Percentiles rank a stretch among this genome's conserved stretches.
phyloP scores from a whole-genome alignment of 1,140 invertebrate genomes.

The Papilio xuthus region DNA sequence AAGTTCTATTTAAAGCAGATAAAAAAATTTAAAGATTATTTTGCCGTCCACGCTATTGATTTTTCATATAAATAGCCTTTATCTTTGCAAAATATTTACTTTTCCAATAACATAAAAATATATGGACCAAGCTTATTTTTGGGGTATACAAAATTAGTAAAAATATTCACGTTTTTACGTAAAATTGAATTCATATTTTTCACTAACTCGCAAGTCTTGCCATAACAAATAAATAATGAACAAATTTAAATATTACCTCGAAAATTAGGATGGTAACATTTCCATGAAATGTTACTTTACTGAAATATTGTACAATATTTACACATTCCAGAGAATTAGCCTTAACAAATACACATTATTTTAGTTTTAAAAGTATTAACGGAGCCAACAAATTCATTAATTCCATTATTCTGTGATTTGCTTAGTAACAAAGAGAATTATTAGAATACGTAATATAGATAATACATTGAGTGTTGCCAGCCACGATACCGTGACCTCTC shows the following conservation, averaged over 20 bases:
- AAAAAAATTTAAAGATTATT: not conserved
- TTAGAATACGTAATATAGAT: constrained; percentile 9
- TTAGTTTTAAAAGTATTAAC: not conserved
- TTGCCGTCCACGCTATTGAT: not conserved
- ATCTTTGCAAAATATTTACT: not conserved
- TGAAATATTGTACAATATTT: not conserved
- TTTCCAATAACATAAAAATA: not conserved
- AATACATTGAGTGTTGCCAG: constrained; percentile 7
- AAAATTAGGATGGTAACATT: not conserved
- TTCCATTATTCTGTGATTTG: constrained; percentile 32
- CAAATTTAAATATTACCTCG: not conserved
- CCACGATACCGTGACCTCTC: constrained; percentile 35
- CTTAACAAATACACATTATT: not conserved
- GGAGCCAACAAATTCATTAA: not conserved
- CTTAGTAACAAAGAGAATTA: constrained; percentile 5
- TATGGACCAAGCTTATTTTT: not conserved
- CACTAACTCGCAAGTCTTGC: not conserved
- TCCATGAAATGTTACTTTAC: not conserved
- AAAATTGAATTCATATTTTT: not conserved
- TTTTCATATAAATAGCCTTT: not conserved
- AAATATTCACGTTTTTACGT: not conserved
- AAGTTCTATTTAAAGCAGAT: not conserved
- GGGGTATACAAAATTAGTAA: not conserved
- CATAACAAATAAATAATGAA: not conserved
- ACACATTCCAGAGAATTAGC: constrained; percentile 3